Evolutionary conservation across 2,797 vertebrate species (phyloP).

Genomic region (Hoplostethus mediterraneus): DNA sequence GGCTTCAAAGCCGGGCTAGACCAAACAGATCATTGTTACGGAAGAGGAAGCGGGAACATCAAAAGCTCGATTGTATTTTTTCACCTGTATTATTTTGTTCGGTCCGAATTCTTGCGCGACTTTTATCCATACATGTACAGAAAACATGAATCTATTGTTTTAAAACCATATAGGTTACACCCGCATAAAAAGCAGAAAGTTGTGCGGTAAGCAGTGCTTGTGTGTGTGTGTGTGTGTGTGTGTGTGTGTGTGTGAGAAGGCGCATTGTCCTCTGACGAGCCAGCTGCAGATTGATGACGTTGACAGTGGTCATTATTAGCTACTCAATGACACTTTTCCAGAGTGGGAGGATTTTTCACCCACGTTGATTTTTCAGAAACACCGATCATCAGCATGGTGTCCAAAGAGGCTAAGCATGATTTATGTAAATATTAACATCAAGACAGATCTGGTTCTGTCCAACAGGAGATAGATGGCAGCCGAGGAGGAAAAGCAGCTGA

Average conservation of each 20-base stretch:
- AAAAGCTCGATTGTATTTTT: slow-evolving; percentile 48
- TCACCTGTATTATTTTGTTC: slow-evolving; percentile 36
- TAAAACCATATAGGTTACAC: neutral
- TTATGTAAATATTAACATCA: slow-evolving; percentile 85
- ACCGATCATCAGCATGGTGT: slow-evolving; percentile 78
- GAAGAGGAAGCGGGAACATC: slow-evolving; percentile 67
- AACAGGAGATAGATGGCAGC: slow-evolving; percentile 82
- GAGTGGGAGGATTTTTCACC: slow-evolving; percentile 66
- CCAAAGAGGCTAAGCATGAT: slow-evolving; percentile 84
- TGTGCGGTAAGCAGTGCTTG: slow-evolving; percentile 15
- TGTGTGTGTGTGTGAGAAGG: slow-evolving; percentile 27
- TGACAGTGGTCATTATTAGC: slow-evolving; percentile 79
- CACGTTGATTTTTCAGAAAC: slow-evolving; percentile 71
- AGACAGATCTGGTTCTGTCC: slow-evolving; percentile 82
- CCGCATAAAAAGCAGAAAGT: slow-evolving; percentile 21
- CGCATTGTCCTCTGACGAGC: slow-evolving; percentile 29
- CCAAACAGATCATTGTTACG: slow-evolving; percentile 79
- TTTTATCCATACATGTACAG: slow-evolving; percentile 11
- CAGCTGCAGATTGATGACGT: slow-evolving; percentile 68
- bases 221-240: slow-evolving; percentile 13
- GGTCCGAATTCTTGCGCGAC: slow-evolving; percentile 16
- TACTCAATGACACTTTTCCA: slow-evolving; percentile 71
- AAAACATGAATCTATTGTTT: slow-evolving; percentile 27
- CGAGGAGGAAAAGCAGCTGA: slow-evolving; percentile 83
- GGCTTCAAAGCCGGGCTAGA: slow-evolving; percentile 77